phyloP scores from a whole-genome alignment of 2,888 invertebrate species.

The Apamea sordens region DNA sequence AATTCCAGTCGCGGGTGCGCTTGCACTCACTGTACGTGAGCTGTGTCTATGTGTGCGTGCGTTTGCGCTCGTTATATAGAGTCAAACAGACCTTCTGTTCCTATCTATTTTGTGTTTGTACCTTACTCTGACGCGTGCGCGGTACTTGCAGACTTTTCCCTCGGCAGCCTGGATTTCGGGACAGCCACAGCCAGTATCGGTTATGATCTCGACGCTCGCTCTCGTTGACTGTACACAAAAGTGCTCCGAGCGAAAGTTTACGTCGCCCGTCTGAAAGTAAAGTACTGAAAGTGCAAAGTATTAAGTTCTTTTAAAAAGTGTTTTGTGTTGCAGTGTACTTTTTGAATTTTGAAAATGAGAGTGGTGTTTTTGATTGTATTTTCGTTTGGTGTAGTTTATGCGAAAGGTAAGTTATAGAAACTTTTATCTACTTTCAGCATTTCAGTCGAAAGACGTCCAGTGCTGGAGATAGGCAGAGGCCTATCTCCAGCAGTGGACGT shows the following conservation, averaged over 20 bases:
- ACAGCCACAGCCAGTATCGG: constrained; percentile 47
- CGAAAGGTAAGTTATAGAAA: constrained; percentile 74
- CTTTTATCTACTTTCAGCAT: background rate
- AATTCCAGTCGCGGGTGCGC: background rate
- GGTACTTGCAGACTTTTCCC: constrained; percentile 6
- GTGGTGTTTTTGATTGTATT: constrained; percentile 64
- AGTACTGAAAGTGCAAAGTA: constrained; percentile 35
- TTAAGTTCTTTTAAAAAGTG: background rate
- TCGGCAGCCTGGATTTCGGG: constrained; percentile 55
- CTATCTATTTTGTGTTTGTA: background rate
- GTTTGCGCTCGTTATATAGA: background rate
- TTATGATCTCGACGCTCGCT: constrained; percentile 36
- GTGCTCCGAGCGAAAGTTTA: constrained; percentile 53
- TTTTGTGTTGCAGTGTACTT: constrained; percentile 19
- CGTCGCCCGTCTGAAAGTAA: constrained; percentile 8
- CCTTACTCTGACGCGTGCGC: constrained; percentile 71
- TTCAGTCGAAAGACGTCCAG: background rate
- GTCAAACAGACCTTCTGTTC: constrained; percentile 9
- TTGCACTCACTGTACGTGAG: background rate
- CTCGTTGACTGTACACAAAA: constrained; percentile 43
- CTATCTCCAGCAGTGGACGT: too few relatives aligned
- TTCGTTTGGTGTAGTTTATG: constrained; percentile 67
- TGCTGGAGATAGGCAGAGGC: too few relatives aligned
- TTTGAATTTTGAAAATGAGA: constrained; percentile 65
- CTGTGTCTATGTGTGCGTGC: background rate